Conservation (phyloP, 2,113 vertebrate species). For the Neopipo cinnamomea region DNA sequence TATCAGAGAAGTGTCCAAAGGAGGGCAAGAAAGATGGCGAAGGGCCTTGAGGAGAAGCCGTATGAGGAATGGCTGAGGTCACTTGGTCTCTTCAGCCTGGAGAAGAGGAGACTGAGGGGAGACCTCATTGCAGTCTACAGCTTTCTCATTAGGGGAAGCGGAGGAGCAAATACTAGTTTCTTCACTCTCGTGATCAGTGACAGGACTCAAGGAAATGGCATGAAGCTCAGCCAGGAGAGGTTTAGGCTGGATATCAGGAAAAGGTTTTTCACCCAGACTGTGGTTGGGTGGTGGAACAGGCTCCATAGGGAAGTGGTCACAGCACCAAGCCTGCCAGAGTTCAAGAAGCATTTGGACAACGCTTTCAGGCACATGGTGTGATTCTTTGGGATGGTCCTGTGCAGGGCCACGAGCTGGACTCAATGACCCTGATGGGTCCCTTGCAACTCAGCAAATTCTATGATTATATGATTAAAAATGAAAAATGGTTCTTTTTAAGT, state of each 20-base stretch:
- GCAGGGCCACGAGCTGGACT: neutral
- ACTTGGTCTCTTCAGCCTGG: neutral
- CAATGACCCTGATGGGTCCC: neutral
- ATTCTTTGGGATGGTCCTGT: neutral
- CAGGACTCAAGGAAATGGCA: neutral
- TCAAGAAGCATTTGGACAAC: neutral
- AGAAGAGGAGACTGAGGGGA: neutral
- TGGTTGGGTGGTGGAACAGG: neutral
- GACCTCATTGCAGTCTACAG: neutral
- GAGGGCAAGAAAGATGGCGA: neutral
- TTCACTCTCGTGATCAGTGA: neutral
- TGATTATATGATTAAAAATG: neutral
- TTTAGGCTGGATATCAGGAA: neutral
- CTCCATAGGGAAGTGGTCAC: neutral
- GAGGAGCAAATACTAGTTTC: neutral
- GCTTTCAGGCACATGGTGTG: neutral
- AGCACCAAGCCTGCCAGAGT: neutral
- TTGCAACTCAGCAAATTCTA: neutral
- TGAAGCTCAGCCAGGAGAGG: neutral
- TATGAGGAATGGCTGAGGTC: neutral
- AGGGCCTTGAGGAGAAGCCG: accelerated
- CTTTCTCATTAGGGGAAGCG: neutral
- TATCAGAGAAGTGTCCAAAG: neutral
- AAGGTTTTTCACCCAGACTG: neutral
- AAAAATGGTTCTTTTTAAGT: neutral